These are phyloP conservation scores for Caradrina clavipalpis DNA, from an alignment of 2,888 invertebrate species.

Conservation along the genomic window DNA sequence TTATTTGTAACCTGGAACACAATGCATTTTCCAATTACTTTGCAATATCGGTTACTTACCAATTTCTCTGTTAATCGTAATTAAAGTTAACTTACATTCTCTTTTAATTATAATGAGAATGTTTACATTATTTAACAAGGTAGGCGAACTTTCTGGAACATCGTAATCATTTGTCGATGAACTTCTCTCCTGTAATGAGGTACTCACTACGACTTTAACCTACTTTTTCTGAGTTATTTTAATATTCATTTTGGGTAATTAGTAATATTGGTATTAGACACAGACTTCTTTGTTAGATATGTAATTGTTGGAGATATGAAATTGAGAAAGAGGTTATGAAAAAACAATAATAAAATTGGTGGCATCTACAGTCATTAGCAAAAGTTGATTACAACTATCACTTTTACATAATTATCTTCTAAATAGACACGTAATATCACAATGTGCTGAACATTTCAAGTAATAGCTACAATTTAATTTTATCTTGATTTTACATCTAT, in stretches of 20 bases:
- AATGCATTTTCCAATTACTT: constrained; percentile 8
- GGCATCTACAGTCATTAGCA: neutral
- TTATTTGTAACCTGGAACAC: neutral
- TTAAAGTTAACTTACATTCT: constrained; percentile 11
- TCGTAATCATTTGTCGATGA: constrained; percentile 39
- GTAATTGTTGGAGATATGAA: neutral
- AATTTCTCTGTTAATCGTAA: constrained; percentile 1
- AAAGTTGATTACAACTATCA: too few species aligned
- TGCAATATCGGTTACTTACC: neutral
- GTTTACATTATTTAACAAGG: constrained; percentile 39
- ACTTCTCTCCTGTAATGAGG: constrained; percentile 40
- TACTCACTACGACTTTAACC: constrained; percentile 11
- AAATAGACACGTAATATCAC: too few species aligned
- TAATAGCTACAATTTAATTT: too few species aligned
- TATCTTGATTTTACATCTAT: too few species aligned
- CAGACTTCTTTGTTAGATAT: neutral
- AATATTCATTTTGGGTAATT: constrained; percentile 36
- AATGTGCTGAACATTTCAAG: too few species aligned
- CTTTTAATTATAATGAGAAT: constrained; percentile 33
- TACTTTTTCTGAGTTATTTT: constrained; percentile 30
- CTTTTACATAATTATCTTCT: too few species aligned
- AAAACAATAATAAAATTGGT: neutral
- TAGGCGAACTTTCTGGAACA: constrained; percentile 36
- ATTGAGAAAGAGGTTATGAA: neutral
- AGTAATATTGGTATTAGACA: neutral